These are phyloP conservation scores for Alfaro cultratus DNA, from an alignment of 2,797 vertebrate genomes.

Conservation along the genomic window DNA sequence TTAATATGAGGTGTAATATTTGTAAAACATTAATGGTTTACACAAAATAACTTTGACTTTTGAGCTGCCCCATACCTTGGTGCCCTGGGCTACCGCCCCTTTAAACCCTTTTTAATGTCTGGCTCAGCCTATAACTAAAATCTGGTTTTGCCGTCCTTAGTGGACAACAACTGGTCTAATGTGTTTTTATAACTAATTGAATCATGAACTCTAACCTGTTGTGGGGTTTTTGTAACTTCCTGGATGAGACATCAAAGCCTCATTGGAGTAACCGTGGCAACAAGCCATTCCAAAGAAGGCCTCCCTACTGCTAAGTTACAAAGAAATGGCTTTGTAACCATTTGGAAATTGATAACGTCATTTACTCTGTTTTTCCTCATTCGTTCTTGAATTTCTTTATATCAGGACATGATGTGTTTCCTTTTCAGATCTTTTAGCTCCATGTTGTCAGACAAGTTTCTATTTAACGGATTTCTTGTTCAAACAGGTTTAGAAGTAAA, in stretches of 20 bases:
- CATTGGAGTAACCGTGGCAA: neutral
- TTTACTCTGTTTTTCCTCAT: neutral
- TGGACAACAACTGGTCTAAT: neutral
- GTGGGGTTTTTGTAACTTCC: neutral
- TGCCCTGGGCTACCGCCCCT: too few relatives aligned
- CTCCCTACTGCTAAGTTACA: neutral
- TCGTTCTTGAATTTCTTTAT: neutral
- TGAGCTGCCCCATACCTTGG: too few relatives aligned
- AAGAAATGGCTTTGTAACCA: neutral
- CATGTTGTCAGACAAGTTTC: neutral
- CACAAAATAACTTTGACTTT: too few relatives aligned
- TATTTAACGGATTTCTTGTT: neutral
- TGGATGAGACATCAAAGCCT: neutral
- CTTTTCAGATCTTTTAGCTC: neutral
- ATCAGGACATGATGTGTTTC: neutral
- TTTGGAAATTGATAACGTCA: neutral
- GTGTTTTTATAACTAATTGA: neutral
- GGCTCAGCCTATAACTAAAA: neutral
- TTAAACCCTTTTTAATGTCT: too few relatives aligned
- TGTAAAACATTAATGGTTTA: too few relatives aligned
- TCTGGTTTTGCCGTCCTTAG: neutral
- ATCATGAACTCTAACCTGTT: neutral
- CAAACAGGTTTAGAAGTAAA: neutral
- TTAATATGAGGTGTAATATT: too few relatives aligned
- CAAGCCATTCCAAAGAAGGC: neutral